Evolutionary conservation across 2,113 vertebrate genomes (phyloP), one percentile per base, ranked within the genome.

Genomic region (Leucopsar rothschildi): DNA sequence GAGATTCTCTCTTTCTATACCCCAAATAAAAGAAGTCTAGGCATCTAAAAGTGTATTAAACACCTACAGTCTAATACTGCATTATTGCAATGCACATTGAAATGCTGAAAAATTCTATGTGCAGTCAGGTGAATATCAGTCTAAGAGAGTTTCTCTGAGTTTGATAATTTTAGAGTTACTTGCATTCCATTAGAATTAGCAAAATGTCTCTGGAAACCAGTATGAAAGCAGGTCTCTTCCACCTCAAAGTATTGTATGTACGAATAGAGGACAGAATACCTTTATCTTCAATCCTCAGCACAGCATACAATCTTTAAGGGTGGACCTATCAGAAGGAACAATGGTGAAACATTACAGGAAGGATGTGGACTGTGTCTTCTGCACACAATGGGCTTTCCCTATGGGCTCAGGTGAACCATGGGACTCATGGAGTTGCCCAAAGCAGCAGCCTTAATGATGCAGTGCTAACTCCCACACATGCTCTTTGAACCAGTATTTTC

Each of bases 331-430:
- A 33, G 55, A 81, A 40, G 22, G 12, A 78, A 13, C 0, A 1
- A 31, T 7, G 50, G 12, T 12, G 25, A 42, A 72, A 50, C 27
- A 19, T 22, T 28, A 11, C 24, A 68, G 28, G 59, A 81, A 55
- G 11, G 14, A 7, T 0, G 0, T 5, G 14, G 21, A 22, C 21
- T 3, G 0, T 39, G 37, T 10, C 31, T 87, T 66, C 42, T 33
- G 42, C 5, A 12, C 11, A 33, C 8, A 9, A 2, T 29, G n/a
- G 18, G 6, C 12, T 69, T 47, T 70, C 5, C 37, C 33, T 25
- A 1, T 37, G 35, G 29, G 20, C 23, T 50, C 55, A 44, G 9
- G 20, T 2, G 4, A 57, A 68, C 7, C 10, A 19, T 0, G 56
- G 31, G 13, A 24, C 19, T 55, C 53, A 15, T 0, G 2, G 47